Conservation (phyloP, 1,140 invertebrate genomes). For the Diuraphis noxia region DNA sequence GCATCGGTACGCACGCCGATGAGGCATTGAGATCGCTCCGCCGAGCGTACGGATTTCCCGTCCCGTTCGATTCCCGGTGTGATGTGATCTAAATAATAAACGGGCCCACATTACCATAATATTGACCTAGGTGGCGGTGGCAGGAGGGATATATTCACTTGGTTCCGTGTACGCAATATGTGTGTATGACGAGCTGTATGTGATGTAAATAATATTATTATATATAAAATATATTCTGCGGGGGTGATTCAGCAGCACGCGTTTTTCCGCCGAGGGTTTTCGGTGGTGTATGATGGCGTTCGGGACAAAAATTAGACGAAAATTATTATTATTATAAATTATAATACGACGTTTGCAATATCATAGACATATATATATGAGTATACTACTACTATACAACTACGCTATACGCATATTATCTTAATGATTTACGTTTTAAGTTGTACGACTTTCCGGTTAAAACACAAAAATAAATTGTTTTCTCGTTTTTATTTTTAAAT, state of each 20-base stretch:
- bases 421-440: not conserved
- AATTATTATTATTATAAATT: not conserved
- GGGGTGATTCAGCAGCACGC: not conserved
- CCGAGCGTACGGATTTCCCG: constrained; percentile 45
- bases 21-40: constrained; percentile 38
- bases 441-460: not conserved
- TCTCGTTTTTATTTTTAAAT: not conserved
- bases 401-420: not conserved
- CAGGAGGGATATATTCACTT: constrained; percentile 23
- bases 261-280: not conserved
- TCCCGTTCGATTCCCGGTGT: constrained; percentile 37
- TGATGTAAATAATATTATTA: not conserved
- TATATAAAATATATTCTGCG: not conserved
- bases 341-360: not conserved
- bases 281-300: not conserved
- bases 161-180: not conserved
- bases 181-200: not conserved
- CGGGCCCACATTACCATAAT: constrained; percentile 29
- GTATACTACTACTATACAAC: not conserved
- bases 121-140: not conserved
- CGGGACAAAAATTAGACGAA: too few species aligned
- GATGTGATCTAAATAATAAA: constrained; percentile 50
- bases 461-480: not conserved
- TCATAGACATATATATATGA: not conserved
- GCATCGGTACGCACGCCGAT: constrained; percentile 26